phyloP scores from a whole-genome alignment of 2,888 invertebrate species.

The Flexamia atlantica region DNA sequence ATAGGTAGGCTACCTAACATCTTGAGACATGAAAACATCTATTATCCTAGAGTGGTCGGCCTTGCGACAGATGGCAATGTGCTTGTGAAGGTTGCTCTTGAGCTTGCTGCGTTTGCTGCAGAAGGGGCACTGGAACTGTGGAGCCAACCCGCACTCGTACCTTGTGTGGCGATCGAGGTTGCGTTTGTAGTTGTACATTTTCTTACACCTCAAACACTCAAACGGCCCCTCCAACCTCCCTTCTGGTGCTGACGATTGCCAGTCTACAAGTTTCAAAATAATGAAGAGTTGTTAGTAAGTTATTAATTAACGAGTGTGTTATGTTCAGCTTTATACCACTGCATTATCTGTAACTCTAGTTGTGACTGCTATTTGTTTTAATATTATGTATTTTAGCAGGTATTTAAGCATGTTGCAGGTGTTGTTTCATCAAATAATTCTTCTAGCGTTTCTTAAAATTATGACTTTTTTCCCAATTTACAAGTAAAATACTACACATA shows the following conservation, averaged over 20 bases:
- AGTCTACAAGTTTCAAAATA: neutral
- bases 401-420: too few species aligned
- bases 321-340: too few species aligned
- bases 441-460: too few species aligned
- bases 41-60: slow-evolving; percentile 7
- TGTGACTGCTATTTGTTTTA: too few species aligned
- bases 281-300: neutral
- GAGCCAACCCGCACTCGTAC: slow-evolving; percentile 74
- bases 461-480: too few species aligned
- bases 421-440: too few species aligned
- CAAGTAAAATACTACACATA: too few species aligned
- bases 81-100: slow-evolving; percentile 51
- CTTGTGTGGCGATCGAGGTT: slow-evolving; percentile 76
- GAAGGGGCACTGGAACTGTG: slow-evolving; percentile 76
- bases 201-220: slow-evolving; percentile 75
- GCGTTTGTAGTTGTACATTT: slow-evolving; percentile 79
- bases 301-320: neutral
- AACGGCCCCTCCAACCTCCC: neutral
- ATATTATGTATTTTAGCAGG: too few species aligned
- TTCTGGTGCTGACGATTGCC: neutral
- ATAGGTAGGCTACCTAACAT: too few species aligned
- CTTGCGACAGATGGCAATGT: slow-evolving; percentile 21
- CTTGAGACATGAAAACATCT: neutral
- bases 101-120: slow-evolving; percentile 71
- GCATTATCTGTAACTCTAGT: too few species aligned